Conservation (phyloP, 1,140 invertebrate species). For the Lasioglossum baleicum region DNA sequence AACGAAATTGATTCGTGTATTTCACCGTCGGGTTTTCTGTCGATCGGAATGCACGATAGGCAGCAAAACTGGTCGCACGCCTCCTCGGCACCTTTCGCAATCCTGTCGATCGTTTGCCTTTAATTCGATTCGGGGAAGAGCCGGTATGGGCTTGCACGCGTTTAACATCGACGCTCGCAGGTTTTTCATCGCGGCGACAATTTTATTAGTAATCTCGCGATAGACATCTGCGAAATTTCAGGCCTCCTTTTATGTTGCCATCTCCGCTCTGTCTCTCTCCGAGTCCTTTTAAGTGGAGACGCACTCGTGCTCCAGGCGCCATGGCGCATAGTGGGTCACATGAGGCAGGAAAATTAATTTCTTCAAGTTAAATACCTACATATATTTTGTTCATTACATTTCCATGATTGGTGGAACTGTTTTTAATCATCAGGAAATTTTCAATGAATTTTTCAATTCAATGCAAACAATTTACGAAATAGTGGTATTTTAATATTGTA, state of each 20-base stretch:
- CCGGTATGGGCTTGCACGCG: slow-evolving; percentile 33
- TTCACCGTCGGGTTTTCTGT: slow-evolving; percentile 53
- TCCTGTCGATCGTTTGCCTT: slow-evolving; percentile 44
- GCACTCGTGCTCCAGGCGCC: slow-evolving; percentile 22
- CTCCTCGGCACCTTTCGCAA: slow-evolving; percentile 47
- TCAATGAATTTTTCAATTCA: too few species aligned
- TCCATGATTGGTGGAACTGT: too few species aligned
- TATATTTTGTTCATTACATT: too few species aligned
- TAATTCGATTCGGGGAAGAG: slow-evolving; percentile 46
- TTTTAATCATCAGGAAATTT: too few species aligned
- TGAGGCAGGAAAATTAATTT: too few species aligned
- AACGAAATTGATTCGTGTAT: slow-evolving; percentile 59
- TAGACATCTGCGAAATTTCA: slow-evolving; percentile 24
- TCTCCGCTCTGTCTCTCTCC: slow-evolving; percentile 3
- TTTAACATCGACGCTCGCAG: slow-evolving; percentile 3
- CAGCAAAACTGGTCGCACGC: slow-evolving; percentile 65
- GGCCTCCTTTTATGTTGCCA: neutral
- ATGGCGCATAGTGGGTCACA: too few species aligned
- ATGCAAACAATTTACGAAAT: too few species aligned
- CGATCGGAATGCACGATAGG: slow-evolving; percentile 69
- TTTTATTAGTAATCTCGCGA: slow-evolving; percentile 31
- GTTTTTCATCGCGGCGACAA: slow-evolving; percentile 33
- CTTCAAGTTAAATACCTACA: too few species aligned
- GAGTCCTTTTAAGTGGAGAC: slow-evolving; percentile 43
- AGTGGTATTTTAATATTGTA: too few species aligned